A percentile compares a stretch with the other conserved stretches of the same genome.
phyloP scores from a whole-genome alignment of 2,797 vertebrate genomes.

The Oreochromis grahami region DNA sequence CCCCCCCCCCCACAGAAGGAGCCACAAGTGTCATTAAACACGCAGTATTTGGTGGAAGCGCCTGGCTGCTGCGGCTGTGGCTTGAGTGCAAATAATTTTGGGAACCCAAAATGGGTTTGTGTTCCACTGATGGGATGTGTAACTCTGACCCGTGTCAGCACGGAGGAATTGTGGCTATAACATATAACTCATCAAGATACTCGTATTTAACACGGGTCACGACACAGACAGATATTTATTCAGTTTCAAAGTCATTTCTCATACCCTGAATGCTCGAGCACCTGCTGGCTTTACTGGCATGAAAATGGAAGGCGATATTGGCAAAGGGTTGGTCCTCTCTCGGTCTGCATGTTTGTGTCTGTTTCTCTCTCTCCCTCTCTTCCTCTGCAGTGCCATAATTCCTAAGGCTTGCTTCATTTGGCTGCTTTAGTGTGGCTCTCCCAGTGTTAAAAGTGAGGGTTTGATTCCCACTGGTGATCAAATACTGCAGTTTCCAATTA shows the following conservation, averaged over 20 bases:
- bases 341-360: background rate
- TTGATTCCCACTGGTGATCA: background rate
- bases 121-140: background rate
- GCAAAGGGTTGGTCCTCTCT: background rate
- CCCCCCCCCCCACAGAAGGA: rapidly evolving
- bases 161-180: background rate
- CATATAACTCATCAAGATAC: background rate
- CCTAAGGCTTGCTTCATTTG: background rate
- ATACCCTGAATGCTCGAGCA: background rate
- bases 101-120: background rate
- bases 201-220: background rate
- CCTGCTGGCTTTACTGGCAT: background rate
- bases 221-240: background rate
- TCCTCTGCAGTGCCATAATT: background rate
- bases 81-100: background rate
- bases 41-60: background rate
- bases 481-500: background rate
- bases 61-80: background rate
- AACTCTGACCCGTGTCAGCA: background rate
- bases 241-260: background rate
- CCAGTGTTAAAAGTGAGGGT: background rate
- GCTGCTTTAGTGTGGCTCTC: background rate
- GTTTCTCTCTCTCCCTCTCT: background rate
- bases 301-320: background rate
- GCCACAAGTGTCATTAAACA: slow-evolving; percentile 25